phyloP scores from a whole-genome alignment of 1,140 invertebrate species.

The Ridgeia piscesae region DNA sequence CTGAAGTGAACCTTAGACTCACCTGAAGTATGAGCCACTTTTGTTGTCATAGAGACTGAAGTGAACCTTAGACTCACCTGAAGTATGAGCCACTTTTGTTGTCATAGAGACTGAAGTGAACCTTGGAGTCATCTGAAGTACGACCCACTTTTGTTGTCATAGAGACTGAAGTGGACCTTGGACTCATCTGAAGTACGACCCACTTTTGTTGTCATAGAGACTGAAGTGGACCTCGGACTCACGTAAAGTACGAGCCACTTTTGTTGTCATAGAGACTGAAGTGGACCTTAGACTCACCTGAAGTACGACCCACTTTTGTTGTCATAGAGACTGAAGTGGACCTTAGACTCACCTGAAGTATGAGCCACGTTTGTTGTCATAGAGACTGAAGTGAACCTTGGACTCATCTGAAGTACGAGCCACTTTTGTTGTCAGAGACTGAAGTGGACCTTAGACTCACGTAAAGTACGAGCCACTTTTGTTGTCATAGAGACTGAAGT shows the following conservation, averaged over 20 bases:
- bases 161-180: not conserved
- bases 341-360: not conserved
- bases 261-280: not conserved
- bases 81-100: no score
- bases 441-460: not conserved
- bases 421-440: not conserved
- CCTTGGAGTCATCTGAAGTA: not conserved
- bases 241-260: not conserved
- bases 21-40: no score
- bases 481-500: no score
- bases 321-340: not conserved
- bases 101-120: not conserved
- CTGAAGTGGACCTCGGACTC: not conserved
- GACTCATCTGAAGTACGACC: not conserved
- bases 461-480: no score
- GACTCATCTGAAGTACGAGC: not conserved
- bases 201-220: not conserved
- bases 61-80: no score
- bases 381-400: not conserved
- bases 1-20: no score
- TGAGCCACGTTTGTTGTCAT: not conserved
- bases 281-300: not conserved
- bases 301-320: not conserved
- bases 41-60: no score
- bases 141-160: not conserved